Evolutionary conservation across 2,797 vertebrate species (phyloP).

Genomic region (Etheostoma nigrum): DNA sequence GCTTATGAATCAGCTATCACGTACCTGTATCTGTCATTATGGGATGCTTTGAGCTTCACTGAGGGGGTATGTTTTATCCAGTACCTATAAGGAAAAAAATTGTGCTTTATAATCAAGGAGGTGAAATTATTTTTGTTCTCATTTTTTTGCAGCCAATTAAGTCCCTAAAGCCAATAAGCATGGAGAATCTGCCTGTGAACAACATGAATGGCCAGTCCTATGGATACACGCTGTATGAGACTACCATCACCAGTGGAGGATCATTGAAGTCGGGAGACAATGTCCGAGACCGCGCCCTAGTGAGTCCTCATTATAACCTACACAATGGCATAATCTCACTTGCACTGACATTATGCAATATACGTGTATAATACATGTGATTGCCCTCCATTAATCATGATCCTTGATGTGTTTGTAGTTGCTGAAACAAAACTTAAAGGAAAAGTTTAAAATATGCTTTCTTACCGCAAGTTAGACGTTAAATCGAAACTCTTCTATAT

Average conservation of each 20-base stretch:
- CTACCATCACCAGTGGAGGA: conserved; percentile 87
- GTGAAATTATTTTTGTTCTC: not conserved
- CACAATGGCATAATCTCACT: not conserved
- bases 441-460: not conserved
- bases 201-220: conserved; percentile 90
- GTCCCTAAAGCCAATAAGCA: conserved; percentile 87
- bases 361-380: not conserved
- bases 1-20: conserved; percentile 86
- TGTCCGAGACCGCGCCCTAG: conserved; percentile 91
- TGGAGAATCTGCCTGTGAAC: conserved; percentile 93
- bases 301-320: conserved; percentile 63
- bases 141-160: conserved; percentile 82
- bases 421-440: not conserved
- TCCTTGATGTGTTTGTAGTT: not conserved
- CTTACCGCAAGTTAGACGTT: not conserved
- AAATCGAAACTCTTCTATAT: not conserved
- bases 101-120: not conserved
- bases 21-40: conserved; percentile 91
- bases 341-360: not conserved
- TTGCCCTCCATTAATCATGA: not conserved
- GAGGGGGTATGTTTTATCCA: conserved; percentile 80
- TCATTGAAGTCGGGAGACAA: conserved; percentile 85
- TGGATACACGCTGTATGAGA: conserved; percentile 94
- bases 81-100: not conserved
- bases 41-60: conserved; percentile 89